Evolutionary conservation across 2,888 invertebrate genomes (phyloP), one percentile per base, ranked within the genome.

Genomic region (Sarcophaga carnaria): DNA sequence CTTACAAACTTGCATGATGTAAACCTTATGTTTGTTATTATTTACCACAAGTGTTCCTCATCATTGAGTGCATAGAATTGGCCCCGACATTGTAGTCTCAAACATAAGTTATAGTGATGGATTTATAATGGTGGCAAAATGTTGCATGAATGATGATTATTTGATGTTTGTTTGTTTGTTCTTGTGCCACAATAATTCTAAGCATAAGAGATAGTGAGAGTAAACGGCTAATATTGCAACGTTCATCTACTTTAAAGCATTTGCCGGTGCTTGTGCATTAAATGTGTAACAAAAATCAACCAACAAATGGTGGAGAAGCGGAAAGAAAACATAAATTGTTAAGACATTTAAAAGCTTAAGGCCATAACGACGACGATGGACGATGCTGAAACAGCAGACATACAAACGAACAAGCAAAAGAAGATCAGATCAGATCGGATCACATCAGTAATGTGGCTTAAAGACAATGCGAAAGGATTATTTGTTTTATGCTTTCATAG

Each of bases 121-220:
- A 86, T 83, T 86, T 83, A 80, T 77, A 86, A 80, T 83, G 80
- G 77, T 77, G 80, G 80, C 86, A 86, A 86, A 14, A 86, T 86
- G 83, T 75, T 80, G 74, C 77, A 60, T 80, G 77, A 83, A 86
- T 80, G 45, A 80, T 83, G 76, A 83, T 74, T 80, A 83, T 86
- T 83, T 83, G 83, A 83, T 83, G 83, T 83, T 83, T 77, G 64
- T 76, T 69, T 69, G 67, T 69, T 11, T 60, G 8, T 45, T 79
- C 63, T 67, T 54, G 59, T 75, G 74, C 74, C 59, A 79, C 63
- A 83, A 60, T 75, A 59, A 66, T 79, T 69, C 79, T 74, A 83
- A 79, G 63, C 69, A 78, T 59, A 54, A 17, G 54, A 54, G 17
- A 22, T 22, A 54, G 37, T 37, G 37, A 54, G 54, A 54, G 12